A percentile compares a stretch with the other conserved stretches of the same genome.
Conservation (phyloP, 1,140 invertebrate species). For the Epicauta chinensis region DNA sequence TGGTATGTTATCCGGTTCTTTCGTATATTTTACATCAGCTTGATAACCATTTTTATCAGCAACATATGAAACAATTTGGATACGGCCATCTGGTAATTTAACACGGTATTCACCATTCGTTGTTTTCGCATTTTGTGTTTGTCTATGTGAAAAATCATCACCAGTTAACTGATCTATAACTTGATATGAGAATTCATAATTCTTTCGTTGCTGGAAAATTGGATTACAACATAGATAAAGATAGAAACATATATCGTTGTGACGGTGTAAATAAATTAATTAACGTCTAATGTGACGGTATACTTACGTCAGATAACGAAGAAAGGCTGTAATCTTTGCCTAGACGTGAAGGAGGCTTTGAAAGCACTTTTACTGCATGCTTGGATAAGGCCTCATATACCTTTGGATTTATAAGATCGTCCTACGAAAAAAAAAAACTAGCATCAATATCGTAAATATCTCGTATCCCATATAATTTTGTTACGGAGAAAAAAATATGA, state of each 20-base stretch:
- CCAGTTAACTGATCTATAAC: conserved; percentile 73
- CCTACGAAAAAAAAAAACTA: conserved; percentile 13
- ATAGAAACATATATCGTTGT: conserved; percentile 3
- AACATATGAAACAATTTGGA: conserved; percentile 70
- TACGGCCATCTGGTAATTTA: conserved; percentile 64
- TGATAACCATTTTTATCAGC: conserved; percentile 73
- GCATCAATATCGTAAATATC: conserved; percentile 15
- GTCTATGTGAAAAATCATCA: conserved; percentile 79
- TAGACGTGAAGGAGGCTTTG: conserved; percentile 15
- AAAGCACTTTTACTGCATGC: conserved; percentile 31
- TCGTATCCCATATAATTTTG: no score
- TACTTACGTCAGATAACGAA: conserved; percentile 15
- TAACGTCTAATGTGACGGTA: conserved; percentile 4
- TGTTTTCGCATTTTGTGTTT: conserved; percentile 65
- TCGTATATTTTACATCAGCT: conserved; percentile 58
- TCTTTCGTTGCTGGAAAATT: conserved; percentile 21
- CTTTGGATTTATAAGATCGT: conserved; percentile 22
- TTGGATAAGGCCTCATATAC: conserved; percentile 29
- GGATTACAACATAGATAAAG: no score
- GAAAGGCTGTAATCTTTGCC: conserved; percentile 15
- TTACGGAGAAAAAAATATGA: no score
- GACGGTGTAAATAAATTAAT: conserved; percentile 11
- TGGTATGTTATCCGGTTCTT: no score
- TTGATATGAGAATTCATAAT: conserved; percentile 76
- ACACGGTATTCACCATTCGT: conserved; percentile 69